Base-by-base conservation (phyloP, 1,140 invertebrate species). In the Camponotus vicinus region DNA sequence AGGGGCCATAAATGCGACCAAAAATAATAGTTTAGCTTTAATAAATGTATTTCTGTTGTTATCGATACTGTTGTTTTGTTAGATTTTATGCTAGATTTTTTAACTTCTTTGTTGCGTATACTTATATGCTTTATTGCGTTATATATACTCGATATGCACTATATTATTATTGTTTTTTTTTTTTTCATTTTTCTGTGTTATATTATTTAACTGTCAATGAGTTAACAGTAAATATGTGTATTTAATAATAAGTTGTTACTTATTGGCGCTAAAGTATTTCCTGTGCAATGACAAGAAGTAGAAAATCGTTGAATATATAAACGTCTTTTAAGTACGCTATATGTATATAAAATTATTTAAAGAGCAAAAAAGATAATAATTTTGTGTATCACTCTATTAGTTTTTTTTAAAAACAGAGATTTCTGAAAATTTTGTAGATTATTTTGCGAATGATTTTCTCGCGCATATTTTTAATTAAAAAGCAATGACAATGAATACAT, bases 401-500 rank as follows among this genome's bases (percentile, higher is more conserved):
- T 5, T 18, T 57, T 79, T 55, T 55, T 18, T 18, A 52, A n/a
- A 27, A 32, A 57, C 11, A 37, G 15, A 4, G 9, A 66, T 13
- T 32, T 11, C 5, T 15, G 18, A 66, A 32, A 8, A 1, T 52
- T 34, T 45, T 52, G 32, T 27, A 27, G 8, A 79, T 79, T 67
- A 21, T 64, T 77, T 69, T n/a, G 34, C 37, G 18, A 34, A 59
- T 61, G 66, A 73, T 83, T 83, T 83, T 83, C 40, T 57, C 21
- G 9, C 18, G 6, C 55, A 13, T 80, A 45, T 40, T n/a, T 1
- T 61, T 83, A 45, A 49, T 83, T 83, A 63, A 6, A 75, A 61
- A 9, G 37, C 37, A 67, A 71, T 73, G 67, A 32, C 32, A 83
- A 80, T 85, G 42, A 90, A 85, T 89, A 78, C 90, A 90, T 92